Conservation (phyloP, 1,140 invertebrate species). For the Caenorhabditis latens region DNA sequence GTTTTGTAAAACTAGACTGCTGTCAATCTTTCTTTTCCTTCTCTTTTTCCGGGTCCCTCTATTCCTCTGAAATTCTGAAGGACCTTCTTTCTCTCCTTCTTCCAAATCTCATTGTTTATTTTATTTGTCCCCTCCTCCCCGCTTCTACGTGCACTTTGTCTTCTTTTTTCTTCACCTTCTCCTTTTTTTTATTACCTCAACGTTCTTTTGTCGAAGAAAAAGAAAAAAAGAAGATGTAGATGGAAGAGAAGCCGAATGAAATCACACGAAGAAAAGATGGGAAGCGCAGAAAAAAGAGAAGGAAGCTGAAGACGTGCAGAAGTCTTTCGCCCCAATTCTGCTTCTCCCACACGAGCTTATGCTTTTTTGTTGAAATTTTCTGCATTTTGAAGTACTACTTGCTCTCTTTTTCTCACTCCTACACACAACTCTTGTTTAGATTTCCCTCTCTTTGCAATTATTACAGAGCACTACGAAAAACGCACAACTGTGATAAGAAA, state of each 20-base stretch:
- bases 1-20: constrained; percentile 26
- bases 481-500: not conserved
- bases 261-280: constrained; percentile 20
- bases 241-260: constrained; percentile 33
- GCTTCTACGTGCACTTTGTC: constrained; percentile 34
- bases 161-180: not conserved
- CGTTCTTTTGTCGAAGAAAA: constrained; percentile 36
- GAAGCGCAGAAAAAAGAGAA: constrained; percentile 28
- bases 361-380: constrained; percentile 38
- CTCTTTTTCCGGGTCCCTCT: not conserved
- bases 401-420: not conserved
- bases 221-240: not conserved
- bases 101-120: constrained; percentile 25
- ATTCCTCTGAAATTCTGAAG: not conserved
- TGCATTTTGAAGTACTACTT: constrained; percentile 19
- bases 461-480: not conserved
- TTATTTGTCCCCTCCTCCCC: not conserved
- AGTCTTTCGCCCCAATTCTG: not conserved
- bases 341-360: constrained; percentile 8
- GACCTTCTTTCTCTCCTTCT: not conserved
- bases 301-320: constrained; percentile 25
- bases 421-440: not conserved
- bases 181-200: constrained; percentile 40
- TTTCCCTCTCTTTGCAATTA: not conserved
- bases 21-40: constrained; percentile 13